Evolutionary conservation across 2,797 vertebrate genomes (phyloP).

Genomic region (Crenichthys baileyi): DNA sequence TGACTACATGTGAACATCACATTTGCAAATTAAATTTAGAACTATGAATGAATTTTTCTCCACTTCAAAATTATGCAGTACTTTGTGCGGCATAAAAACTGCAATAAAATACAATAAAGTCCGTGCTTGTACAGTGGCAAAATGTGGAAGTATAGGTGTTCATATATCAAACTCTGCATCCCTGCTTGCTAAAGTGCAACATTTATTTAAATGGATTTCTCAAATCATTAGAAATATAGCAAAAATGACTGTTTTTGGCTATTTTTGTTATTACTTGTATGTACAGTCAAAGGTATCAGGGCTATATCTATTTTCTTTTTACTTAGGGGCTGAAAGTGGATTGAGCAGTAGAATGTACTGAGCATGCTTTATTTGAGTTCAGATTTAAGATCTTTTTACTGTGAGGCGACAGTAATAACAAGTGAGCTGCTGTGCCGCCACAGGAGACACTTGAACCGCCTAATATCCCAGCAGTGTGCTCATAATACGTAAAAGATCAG

Average conservation of each 20-base stretch:
- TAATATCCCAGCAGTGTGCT: conserved; percentile 44
- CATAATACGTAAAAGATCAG: conserved; percentile 59
- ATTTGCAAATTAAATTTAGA: too few relatives aligned
- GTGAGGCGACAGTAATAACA: conserved; percentile 54
- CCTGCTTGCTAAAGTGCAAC: not conserved
- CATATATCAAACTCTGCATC: not conserved
- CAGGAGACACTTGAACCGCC: conserved; percentile 43
- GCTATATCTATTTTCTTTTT: not conserved
- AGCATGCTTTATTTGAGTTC: conserved; percentile 33
- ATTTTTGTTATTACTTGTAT: not conserved
- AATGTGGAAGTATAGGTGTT: not conserved
- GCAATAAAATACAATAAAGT: too few relatives aligned
- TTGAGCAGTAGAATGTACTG: conserved; percentile 1
- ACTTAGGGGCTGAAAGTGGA: conserved; percentile 1
- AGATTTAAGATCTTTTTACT: conserved; percentile 42
- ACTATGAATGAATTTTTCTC: too few relatives aligned
- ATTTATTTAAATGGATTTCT: not conserved
- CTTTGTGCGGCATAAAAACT: too few relatives aligned
- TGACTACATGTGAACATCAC: too few relatives aligned
- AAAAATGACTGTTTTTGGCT: not conserved
- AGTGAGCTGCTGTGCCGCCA: conserved; percentile 48
- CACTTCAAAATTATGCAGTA: too few relatives aligned
- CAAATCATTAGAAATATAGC: not conserved
- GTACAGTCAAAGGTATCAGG: not conserved
- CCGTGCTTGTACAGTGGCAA: too few relatives aligned